Base-by-base conservation (phyloP, 1,140 invertebrate genomes). In the Pseudomyrmex gracilis region DNA sequence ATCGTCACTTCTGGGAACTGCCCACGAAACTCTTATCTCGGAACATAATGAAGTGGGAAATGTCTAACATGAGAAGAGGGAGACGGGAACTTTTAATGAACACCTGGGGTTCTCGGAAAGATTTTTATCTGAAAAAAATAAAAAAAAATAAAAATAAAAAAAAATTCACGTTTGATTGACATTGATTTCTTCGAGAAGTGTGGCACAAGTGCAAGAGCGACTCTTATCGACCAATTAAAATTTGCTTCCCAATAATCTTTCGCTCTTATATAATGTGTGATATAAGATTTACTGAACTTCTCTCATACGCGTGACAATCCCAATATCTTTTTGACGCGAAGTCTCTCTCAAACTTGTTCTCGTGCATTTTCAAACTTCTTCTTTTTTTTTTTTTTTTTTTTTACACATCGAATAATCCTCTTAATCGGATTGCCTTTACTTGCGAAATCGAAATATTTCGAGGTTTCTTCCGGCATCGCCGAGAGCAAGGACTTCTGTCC, bases 401-500 rank as follows among this genome's bases (percentile, higher is more conserved):
- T 34, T 7, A 7, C 1, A 43, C 10, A 3, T 51, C n/a, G 1
- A 9, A 45, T 66, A 22, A 67, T 43, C 12, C 58, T 20, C 34
- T 12, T 20, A 20, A 2, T 55, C 51, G 17, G 13, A 55, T 45
- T 53, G 55, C 20, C 7, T 57, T 58, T 58, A 20, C 22, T 34
- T 34, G 34, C 34, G 34, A 20, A 80, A 24, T 1, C 20, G 57
- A 71, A 0, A 58, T 71, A 17, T 71, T 47, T 49, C 22, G 55
- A 51, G 24, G 12, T 20, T 67, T 84, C 43, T 34, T 12, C n/a
- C 47, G 22, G 20, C 17, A 57, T 57, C 34, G 8, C 17, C 20
- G 73, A 51, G 7, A 66, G 22, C 51, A 63, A 85, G 71, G 20
- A 47, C 63, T 77, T 74, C 43, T 10, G 55, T 68, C 55, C 78